These are phyloP conservation scores for Dromiciops gliroides DNA, from an alignment of 2,113 vertebrate species.

Conservation along the genomic window DNA sequence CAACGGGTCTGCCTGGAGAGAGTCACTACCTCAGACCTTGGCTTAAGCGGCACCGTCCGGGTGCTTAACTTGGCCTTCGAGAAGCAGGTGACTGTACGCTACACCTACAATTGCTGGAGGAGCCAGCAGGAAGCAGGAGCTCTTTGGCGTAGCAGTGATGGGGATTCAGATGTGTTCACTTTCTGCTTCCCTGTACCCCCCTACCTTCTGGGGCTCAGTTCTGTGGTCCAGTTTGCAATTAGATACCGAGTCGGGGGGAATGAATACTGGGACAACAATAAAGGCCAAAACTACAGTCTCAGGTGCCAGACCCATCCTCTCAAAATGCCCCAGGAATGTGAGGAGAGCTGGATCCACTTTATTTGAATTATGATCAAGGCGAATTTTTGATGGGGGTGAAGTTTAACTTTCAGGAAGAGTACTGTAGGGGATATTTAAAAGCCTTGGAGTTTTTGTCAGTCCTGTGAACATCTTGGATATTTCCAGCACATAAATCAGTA, in stretches of 20 bases:
- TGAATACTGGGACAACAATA: conserved; percentile 95
- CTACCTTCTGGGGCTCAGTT: conserved; percentile 88
- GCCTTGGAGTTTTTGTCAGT: not conserved
- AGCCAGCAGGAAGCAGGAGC: conserved; percentile 84
- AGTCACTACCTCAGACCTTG: conserved; percentile 89
- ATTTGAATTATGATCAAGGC: conserved; percentile 82
- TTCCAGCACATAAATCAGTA: not conserved
- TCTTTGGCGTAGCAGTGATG: conserved; percentile 83
- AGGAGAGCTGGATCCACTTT: conserved; percentile 96
- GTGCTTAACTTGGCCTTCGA: conserved; percentile 93
- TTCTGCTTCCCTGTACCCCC: conserved; percentile 92
- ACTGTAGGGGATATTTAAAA: not conserved
- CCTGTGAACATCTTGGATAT: not conserved
- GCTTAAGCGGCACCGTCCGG: conserved; percentile 89
- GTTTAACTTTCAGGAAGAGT: not conserved
- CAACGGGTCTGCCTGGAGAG: conserved; percentile 91
- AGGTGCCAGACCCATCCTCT: conserved; percentile 90
- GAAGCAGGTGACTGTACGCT: conserved; percentile 90
- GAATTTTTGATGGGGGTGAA: not conserved
- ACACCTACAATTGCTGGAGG: conserved; percentile 93
- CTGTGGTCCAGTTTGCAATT: conserved; percentile 90
- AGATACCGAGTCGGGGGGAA: conserved; percentile 86
- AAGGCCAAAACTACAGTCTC: conserved; percentile 90
- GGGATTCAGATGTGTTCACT: conserved; percentile 88
- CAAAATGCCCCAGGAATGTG: conserved; percentile 90